Percentiles rank a stretch among this genome's conserved stretches.
phyloP scores from a whole-genome alignment of 2,797 vertebrate species.

The Parambassis ranga region DNA sequence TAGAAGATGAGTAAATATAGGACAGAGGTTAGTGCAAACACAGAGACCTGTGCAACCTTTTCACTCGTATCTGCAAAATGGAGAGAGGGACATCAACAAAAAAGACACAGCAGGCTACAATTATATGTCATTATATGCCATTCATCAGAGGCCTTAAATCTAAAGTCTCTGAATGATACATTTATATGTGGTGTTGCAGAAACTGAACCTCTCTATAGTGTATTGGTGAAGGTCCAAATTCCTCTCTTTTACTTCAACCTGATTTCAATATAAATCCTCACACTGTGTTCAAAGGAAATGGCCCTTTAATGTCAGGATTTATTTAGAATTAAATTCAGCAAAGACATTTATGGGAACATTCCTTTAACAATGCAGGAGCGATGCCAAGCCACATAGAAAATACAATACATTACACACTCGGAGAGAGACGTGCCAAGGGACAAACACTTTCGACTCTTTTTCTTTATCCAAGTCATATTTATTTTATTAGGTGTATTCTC shows the following conservation, averaged over 20 bases:
- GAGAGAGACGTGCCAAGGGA: constrained; percentile 67
- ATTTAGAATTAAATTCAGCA: constrained; percentile 48
- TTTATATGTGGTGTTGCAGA: no score
- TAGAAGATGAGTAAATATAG: constrained; percentile 73
- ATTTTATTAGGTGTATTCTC: constrained; percentile 80
- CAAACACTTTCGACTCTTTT: constrained; percentile 71
- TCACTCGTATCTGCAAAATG: constrained; percentile 28
- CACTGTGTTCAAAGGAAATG: constrained; percentile 47
- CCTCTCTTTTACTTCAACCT: neutral
- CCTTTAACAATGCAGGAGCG: constrained; percentile 61
- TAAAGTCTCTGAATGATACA: no score
- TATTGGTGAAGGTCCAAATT: no score
- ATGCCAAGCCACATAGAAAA: constrained; percentile 52
- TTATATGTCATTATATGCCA: neutral
- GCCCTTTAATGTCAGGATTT: constrained; percentile 55
- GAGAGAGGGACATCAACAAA: neutral
- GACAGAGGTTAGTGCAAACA: constrained; percentile 67
- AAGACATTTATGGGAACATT: constrained; percentile 45
- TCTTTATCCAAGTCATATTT: constrained; percentile 77
- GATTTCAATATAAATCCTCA: constrained; percentile 29
- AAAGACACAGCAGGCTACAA: no score
- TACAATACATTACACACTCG: constrained; percentile 71
- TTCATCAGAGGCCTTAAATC: neutral
- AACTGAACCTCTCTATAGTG: no score
- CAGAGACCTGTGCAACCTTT: constrained; percentile 52